These are phyloP conservation scores for Anolis apletophallus DNA, from an alignment of 2,797 vertebrate genomes.

Conservation along the genomic window DNA sequence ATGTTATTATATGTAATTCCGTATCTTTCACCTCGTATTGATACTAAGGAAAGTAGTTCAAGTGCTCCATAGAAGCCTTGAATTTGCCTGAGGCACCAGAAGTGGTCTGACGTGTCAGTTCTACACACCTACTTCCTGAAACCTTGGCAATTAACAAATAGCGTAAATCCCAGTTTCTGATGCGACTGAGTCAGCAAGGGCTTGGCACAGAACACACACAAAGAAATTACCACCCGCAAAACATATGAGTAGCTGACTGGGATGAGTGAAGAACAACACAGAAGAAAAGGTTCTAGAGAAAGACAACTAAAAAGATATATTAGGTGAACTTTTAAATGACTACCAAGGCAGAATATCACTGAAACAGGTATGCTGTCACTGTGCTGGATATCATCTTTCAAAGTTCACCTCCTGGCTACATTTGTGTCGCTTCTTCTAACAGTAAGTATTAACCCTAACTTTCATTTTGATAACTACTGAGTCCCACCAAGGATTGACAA, in stretches of 20 bases:
- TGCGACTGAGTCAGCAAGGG: constrained; percentile 81
- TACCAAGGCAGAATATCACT: not conserved
- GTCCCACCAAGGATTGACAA: not conserved
- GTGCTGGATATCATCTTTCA: constrained; percentile 1
- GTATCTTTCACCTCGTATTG: not conserved
- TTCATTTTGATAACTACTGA: not conserved
- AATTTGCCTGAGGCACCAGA: constrained; percentile 57
- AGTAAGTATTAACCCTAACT: constrained; percentile 57
- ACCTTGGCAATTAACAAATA: constrained; percentile 76
- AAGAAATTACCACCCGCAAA: constrained; percentile 56
- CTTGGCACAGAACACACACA: constrained; percentile 70
- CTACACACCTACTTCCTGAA: constrained; percentile 70
- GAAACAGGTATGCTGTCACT: accelerated
- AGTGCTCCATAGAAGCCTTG: constrained; percentile 48
- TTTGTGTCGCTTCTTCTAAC: not conserved
- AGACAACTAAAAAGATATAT: not conserved
- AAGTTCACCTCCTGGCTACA: accelerated
- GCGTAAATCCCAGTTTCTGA: constrained; percentile 74
- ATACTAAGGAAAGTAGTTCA: not conserved
- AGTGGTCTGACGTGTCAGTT: constrained; percentile 64
- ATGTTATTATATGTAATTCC: not conserved
- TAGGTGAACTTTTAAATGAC: not conserved
- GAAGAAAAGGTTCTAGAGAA: not conserved
- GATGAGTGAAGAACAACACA: not conserved
- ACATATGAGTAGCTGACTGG: not conserved